phyloP scores from a whole-genome alignment of 2,888 invertebrate species.

The Pelosia muscerda region DNA sequence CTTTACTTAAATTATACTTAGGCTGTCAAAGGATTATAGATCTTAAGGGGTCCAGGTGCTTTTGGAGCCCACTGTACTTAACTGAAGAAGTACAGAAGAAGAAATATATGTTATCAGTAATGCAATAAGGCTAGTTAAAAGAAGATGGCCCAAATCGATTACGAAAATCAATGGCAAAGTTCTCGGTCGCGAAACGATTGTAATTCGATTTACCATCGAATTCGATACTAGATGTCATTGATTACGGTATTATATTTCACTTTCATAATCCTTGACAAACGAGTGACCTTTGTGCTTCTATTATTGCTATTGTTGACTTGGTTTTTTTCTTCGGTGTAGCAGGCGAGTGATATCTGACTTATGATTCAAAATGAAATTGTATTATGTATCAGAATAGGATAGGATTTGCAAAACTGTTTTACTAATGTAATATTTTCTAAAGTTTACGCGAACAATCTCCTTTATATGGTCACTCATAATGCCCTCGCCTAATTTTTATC shows the following conservation, averaged over 20 bases:
- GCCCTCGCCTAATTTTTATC: no score
- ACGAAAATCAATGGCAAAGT: constrained; percentile 54
- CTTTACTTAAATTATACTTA: no score
- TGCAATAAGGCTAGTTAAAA: constrained; percentile 26
- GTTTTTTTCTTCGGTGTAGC: not conserved
- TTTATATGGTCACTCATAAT: no score
- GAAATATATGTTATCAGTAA: constrained; percentile 26
- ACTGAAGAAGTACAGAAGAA: no score
- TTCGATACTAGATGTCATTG: constrained; percentile 39
- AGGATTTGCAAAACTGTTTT: no score
- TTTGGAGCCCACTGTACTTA: no score
- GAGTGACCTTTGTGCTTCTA: constrained; percentile 15
- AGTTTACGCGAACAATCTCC: no score
- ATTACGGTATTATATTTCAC: constrained; percentile 23
- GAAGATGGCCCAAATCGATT: constrained; percentile 58
- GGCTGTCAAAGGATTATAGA: no score
- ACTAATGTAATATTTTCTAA: no score
- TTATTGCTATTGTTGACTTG: not conserved
- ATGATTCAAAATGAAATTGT: not conserved
- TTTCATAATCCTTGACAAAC: constrained; percentile 27
- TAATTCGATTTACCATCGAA: constrained; percentile 43
- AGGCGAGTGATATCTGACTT: not conserved
- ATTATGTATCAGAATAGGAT: no score
- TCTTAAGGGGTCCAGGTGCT: no score
- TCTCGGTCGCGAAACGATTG: constrained; percentile 60